Evolutionary conservation across 1,140 invertebrate species (phyloP), one percentile per base, ranked within the genome.

Genomic region (Bradynema listronoti): DNA sequence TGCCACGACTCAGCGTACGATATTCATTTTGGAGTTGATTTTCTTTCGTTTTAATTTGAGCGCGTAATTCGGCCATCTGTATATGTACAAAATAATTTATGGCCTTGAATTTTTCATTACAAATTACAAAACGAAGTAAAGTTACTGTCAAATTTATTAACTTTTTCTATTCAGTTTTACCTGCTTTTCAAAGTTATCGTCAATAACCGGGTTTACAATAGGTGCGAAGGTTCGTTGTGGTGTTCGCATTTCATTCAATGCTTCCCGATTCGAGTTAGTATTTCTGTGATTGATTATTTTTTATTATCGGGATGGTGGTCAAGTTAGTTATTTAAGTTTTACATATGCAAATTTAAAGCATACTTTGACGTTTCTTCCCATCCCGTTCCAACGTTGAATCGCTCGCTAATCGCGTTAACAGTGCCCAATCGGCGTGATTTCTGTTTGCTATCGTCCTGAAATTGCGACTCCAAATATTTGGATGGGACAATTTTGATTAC

Each of bases 161-260:
- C n/a, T n/a, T 51, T 6, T 14, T 4, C 4, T 11, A 9, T 7
- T 61, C 14, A 27, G 34, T n/a, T 25, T 1, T 24, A 75, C 68
- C 68, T 72, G 73, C 36, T 76, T 73, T 43, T 73, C 71, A 32
- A 73, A 73, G 29, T 73, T 63, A 55, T 73, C 71, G 34, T 76
- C 63, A 16, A 73, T 56, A 4, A 72, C 64, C 19, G 71, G 71
- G 39, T 77, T 73, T 19, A 73, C 62, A 34, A 76, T 71, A 25
- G 71, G 65, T 25, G 66, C 58, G 9, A 52, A 69, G 19, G 61
- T 56, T 36, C 70, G 51, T 52, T 75, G 63, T 11, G 51, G 69
- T n/a, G 60, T 30, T 22, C 43, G 27, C 41, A 55, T 62, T 43
- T 53, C 55, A 30, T 53, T 63, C 30, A 51, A 52, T 42, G 59